Percentiles rank a stretch among this genome's conserved stretches.
These are phyloP conservation scores for Oscheius sp. DNA, from an alignment of 2,888 invertebrate species.

Conservation along the genomic window DNA sequence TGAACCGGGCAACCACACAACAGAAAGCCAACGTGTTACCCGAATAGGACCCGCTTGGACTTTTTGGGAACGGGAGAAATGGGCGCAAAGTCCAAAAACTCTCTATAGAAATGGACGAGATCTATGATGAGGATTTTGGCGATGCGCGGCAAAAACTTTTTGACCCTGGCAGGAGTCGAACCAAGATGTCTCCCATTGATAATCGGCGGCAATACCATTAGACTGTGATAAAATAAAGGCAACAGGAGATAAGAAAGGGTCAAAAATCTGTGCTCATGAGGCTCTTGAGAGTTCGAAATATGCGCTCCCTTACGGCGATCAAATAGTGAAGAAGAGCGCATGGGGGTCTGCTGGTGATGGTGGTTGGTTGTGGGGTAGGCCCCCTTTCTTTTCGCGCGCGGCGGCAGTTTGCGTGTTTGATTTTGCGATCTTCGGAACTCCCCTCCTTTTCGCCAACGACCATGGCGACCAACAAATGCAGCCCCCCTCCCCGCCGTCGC, in stretches of 20 bases:
- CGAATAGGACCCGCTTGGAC: too few species aligned
- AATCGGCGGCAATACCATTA: too few species aligned
- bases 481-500: too few species aligned
- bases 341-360: neutral
- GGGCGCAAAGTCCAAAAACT: constrained; percentile 1
- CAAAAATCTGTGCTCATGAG: neutral
- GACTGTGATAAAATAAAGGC: neutral
- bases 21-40: too few species aligned
- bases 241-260: neutral
- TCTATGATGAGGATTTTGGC: too few species aligned
- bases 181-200: too few species aligned
- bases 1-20: neutral
- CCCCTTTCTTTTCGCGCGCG: constrained; percentile 2
- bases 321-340: constrained; percentile 25
- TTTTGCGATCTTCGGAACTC: constrained; percentile 37
- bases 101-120: neutral
- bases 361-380: neutral
- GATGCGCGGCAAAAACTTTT: too few species aligned
- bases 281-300: neutral
- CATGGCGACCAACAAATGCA: constrained; percentile 36
- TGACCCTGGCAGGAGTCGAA: too few species aligned
- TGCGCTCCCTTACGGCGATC: constrained; percentile 18
- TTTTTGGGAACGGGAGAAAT: too few species aligned
- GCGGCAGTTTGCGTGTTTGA: constrained; percentile 32
- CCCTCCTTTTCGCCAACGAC: constrained; percentile 22